Percentiles rank a stretch among this genome's conserved stretches.
Conservation (phyloP, 2,888 invertebrate species). For the Apodemia duryi region DNA sequence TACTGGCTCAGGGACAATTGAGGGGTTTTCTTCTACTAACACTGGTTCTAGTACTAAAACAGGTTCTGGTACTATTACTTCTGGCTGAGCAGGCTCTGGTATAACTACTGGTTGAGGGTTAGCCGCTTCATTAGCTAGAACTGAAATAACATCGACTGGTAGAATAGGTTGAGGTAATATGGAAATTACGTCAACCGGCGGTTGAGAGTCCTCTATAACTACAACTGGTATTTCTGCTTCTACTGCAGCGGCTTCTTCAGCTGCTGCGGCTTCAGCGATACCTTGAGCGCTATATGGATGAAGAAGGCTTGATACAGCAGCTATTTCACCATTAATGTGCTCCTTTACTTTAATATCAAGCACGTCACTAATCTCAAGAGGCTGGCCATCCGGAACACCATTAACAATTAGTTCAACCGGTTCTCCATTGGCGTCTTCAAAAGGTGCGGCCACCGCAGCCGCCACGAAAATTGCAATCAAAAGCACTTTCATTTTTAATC, state of each 20-base stretch:
- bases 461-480: constrained; percentile 51
- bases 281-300: constrained; percentile 51
- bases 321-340: constrained; percentile 42
- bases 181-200: constrained; percentile 19
- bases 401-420: constrained; percentile 56
- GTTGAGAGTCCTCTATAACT: constrained; percentile 18
- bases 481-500: constrained; percentile 50
- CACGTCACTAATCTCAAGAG: constrained; percentile 47
- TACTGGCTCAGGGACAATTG: constrained; percentile 17
- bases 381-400: constrained; percentile 48
- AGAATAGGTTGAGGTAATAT: constrained; percentile 20
- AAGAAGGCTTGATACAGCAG: constrained; percentile 41
- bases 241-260: constrained; percentile 28
- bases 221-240: constrained; percentile 22
- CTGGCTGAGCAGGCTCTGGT: constrained; percentile 22
- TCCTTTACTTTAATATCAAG: constrained; percentile 50
- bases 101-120: constrained; percentile 15
- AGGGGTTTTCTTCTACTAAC: constrained; percentile 19
- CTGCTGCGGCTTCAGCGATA: constrained; percentile 46
- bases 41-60: constrained; percentile 18
- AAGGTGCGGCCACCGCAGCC: constrained; percentile 46
- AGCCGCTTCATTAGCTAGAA: constrained; percentile 7
- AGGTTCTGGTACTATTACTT: constrained; percentile 23
- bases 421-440: constrained; percentile 39
- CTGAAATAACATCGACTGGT: constrained; percentile 22